Conservation (phyloP, 2,113 vertebrate species). For the Seriola rivoliana region DNA sequence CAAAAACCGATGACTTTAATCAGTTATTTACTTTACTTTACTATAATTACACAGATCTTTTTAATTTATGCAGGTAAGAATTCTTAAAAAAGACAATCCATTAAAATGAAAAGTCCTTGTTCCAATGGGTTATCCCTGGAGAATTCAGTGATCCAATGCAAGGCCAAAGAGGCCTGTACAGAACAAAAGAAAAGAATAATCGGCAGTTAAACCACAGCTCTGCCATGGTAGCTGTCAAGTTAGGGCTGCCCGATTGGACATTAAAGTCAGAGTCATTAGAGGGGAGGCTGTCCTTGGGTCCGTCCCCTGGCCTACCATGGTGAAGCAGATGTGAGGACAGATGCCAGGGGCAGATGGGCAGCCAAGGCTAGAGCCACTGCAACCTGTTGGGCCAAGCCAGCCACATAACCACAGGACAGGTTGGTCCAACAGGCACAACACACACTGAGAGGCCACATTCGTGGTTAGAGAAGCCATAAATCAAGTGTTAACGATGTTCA, state of each 20-base stretch:
- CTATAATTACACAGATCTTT: too few species aligned
- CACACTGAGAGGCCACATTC: conserved; percentile 8
- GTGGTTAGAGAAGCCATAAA: conserved; percentile 16
- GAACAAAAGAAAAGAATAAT: background rate
- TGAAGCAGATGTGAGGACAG: conserved; percentile 88
- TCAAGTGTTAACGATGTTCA: conserved; percentile 19
- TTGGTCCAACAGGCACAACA: conserved; percentile 58
- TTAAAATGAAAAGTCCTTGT: background rate
- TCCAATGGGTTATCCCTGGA: background rate
- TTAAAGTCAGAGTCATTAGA: conserved; percentile 36
- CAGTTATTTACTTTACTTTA: background rate
- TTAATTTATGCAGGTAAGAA: background rate
- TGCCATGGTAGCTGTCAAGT: background rate
- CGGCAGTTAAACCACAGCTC: background rate
- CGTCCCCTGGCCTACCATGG: conserved; percentile 79
- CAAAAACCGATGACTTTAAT: background rate
- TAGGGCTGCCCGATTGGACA: background rate
- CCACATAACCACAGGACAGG: conserved; percentile 87
- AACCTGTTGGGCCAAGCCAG: conserved; percentile 91
- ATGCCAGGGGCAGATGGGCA: conserved; percentile 90
- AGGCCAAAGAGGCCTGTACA: background rate
- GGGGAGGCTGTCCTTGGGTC: conserved; percentile 77
- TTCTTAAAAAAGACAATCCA: background rate
- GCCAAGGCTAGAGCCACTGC: conserved; percentile 81
- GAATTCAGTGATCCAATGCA: background rate